A percentile compares a stretch with the other conserved stretches of the same genome.
These are phyloP conservation scores for Sycobia sp. DNA, from an alignment of 1,140 invertebrate genomes.

Conservation along the genomic window DNA sequence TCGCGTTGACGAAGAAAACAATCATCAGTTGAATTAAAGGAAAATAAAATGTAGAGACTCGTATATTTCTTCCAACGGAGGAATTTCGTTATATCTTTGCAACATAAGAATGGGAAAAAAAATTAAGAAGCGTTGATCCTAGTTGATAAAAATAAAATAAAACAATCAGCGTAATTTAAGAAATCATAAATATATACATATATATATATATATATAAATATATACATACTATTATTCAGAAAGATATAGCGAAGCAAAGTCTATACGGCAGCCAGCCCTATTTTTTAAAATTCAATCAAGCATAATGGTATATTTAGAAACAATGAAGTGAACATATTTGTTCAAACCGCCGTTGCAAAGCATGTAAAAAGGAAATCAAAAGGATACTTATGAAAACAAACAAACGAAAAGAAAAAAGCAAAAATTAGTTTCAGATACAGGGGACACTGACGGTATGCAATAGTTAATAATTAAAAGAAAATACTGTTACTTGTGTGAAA, in stretches of 20 bases:
- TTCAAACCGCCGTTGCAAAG: too few species aligned
- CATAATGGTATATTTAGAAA: conserved; percentile 4
- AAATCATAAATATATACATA: too few species aligned
- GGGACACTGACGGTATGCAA: too few species aligned
- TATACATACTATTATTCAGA: too few species aligned
- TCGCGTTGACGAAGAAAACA: neutral
- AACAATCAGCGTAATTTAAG: conserved; percentile 16
- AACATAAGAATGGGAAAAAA: neutral
- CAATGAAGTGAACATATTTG: too few species aligned
- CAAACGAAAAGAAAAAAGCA: too few species aligned
- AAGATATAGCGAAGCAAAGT: conserved; percentile 5
- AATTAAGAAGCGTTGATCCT: conserved; percentile 11
- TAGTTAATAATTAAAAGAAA: conserved; percentile 14
- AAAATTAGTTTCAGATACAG: too few species aligned
- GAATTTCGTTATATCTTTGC: conserved; percentile 11
- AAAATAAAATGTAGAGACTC: neutral
- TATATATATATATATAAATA: conserved; percentile 6
- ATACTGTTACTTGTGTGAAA: neutral
- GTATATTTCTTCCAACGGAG: neutral
- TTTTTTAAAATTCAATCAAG: conserved; percentile 29
- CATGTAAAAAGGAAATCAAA: too few species aligned
- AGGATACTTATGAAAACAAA: too few species aligned
- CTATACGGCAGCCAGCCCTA: conserved; percentile 18
- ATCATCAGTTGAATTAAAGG: too few species aligned
- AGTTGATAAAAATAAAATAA: conserved; percentile 10